These are phyloP conservation scores for Nesogale talazaci DNA, from an alignment of 2,113 vertebrate genomes.

Conservation along the genomic window DNA sequence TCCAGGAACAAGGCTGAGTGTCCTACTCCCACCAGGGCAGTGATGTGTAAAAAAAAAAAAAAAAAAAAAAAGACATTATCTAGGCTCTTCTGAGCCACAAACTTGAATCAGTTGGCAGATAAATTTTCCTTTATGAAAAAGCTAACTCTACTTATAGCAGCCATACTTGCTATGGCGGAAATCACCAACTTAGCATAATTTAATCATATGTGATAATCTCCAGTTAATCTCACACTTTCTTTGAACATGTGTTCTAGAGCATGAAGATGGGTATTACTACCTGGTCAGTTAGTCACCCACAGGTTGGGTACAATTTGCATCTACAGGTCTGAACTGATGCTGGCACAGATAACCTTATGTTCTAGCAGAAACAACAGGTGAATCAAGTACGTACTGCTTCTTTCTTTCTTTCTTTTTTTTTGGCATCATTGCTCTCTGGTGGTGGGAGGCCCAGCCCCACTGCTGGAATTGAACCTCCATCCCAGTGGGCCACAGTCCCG, in stretches of 20 bases:
- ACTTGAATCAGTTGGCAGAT: not conserved
- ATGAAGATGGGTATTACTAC: not conserved
- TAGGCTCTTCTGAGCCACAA: slow-evolving; percentile 1
- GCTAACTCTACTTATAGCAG: not conserved
- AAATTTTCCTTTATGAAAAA: slow-evolving; percentile 19
- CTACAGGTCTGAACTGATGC: not conserved
- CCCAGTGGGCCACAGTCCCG: too few relatives aligned
- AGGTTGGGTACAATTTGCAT: not conserved
- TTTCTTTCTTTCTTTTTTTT: too few relatives aligned
- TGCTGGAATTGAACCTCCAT: too few relatives aligned
- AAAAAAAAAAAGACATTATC: too few relatives aligned
- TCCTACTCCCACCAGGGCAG: too few relatives aligned
- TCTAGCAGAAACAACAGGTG: not conserved
- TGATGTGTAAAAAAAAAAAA: too few relatives aligned
- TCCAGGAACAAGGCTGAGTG: too few relatives aligned
- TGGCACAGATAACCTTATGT: not conserved
- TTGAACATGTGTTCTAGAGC: not conserved
- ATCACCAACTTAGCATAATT: not conserved
- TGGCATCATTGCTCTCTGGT: too few relatives aligned
- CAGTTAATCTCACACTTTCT: not conserved
- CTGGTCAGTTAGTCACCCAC: not conserved
- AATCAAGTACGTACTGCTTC: not conserved
- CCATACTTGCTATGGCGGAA: slow-evolving; percentile 13
- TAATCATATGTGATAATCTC: not conserved
- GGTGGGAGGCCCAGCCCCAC: too few relatives aligned